Evolutionary conservation across 1,140 invertebrate genomes (phyloP).

Genomic region (Penaeus vannamei): DNA sequence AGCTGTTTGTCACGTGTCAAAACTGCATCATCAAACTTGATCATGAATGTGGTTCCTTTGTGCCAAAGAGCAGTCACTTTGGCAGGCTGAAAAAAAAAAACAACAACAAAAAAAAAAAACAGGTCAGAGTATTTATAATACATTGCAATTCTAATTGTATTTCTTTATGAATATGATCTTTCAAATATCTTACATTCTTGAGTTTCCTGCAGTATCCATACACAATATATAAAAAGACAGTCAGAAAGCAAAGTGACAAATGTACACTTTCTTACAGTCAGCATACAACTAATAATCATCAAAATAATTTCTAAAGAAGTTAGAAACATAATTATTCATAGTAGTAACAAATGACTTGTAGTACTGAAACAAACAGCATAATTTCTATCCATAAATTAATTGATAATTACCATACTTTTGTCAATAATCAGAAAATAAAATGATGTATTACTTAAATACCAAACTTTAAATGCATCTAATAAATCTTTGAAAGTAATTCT

Average conservation of each 20-base stretch:
- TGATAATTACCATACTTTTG: too few species aligned
- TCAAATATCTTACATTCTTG: background rate
- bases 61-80: slow-evolving; percentile 99
- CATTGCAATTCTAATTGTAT: background rate
- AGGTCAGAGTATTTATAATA: slow-evolving; percentile 14
- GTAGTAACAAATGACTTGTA: too few species aligned
- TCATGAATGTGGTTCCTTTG: slow-evolving; percentile 99
- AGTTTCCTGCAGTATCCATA: background rate
- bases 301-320: too few species aligned
- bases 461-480: slow-evolving; percentile 1
- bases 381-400: too few species aligned
- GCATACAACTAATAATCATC: background rate
- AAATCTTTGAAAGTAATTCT: background rate
- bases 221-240: background rate
- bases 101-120: slow-evolving; percentile 75
- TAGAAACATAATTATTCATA: too few species aligned
- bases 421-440: background rate
- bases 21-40: slow-evolving; percentile 97
- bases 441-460: background rate
- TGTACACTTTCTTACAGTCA: too few species aligned
- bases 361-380: too few species aligned
- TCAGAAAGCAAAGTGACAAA: too few species aligned
- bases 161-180: background rate
- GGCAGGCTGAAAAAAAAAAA: slow-evolving; percentile 82
- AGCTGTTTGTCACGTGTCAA: slow-evolving; percentile 93